Percentiles rank a stretch among this genome's conserved stretches.
Evolutionary conservation across 2,113 vertebrate species (phyloP).

Genomic region (Dipodomys stephensi): DNA sequence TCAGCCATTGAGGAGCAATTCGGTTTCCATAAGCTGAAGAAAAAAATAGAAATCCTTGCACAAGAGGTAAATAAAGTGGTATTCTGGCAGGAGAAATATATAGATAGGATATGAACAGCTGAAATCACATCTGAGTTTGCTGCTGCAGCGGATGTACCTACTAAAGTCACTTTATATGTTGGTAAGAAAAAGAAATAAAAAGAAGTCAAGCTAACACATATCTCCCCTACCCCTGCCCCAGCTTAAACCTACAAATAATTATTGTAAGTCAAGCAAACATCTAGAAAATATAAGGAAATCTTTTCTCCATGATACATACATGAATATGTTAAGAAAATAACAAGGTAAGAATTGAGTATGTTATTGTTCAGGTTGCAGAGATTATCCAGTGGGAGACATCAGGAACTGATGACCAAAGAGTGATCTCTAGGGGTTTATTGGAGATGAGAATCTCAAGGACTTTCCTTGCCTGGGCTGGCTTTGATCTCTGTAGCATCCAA

Average conservation of each 20-base stretch:
- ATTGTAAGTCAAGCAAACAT: background rate
- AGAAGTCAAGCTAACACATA: background rate
- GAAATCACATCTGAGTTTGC: background rate
- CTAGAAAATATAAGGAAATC: background rate
- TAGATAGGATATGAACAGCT: background rate
- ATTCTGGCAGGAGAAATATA: conserved; percentile 16
- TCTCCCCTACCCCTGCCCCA: no score
- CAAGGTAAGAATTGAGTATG: background rate
- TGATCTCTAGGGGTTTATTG: no score
- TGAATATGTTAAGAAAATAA: background rate
- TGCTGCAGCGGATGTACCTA: background rate
- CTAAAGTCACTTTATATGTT: background rate
- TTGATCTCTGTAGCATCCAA: no score
- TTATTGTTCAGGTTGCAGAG: background rate
- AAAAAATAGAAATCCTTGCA: conserved; percentile 30
- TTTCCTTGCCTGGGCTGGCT: no score
- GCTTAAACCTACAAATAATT: background rate
- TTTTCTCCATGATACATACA: background rate
- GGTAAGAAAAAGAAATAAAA: background rate
- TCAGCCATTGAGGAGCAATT: background rate
- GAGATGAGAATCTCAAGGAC: no score
- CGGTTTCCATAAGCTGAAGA: background rate
- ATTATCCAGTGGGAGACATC: background rate
- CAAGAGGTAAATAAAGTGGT: background rate
- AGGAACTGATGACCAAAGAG: background rate